Percentiles rank a stretch among this genome's conserved stretches.
These are phyloP conservation scores for Zosterops japonicus DNA, from an alignment of 2,113 vertebrate species.

Conservation along the genomic window DNA sequence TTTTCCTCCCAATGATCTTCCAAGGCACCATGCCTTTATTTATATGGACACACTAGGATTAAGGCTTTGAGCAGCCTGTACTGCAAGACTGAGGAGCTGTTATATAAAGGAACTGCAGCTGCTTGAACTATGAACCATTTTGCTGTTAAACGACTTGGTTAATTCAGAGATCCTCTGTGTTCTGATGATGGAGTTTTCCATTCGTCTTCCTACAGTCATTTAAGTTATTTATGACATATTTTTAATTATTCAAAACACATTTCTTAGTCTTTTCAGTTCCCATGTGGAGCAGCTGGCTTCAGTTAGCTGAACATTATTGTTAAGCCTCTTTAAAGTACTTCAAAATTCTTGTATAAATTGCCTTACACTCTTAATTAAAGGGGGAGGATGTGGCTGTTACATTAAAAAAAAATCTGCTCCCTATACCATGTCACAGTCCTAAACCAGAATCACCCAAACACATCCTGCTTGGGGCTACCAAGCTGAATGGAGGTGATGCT, in stretches of 20 bases:
- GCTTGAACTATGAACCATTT: not conserved
- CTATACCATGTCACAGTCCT: not conserved
- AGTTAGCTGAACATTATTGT: slow-evolving; percentile 5
- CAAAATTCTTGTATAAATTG: not conserved
- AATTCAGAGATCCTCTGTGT: not conserved
- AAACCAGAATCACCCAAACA: not conserved
- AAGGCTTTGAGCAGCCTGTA: not conserved
- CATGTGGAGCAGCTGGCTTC: not conserved
- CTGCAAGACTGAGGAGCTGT: not conserved
- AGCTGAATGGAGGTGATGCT: not conserved
- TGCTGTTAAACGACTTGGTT: not conserved
- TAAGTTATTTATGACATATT: slow-evolving; percentile 7
- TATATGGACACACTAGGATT: not conserved
- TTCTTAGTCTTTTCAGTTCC: not conserved
- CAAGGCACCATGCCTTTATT: not conserved
- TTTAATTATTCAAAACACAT: slow-evolving; percentile 30
- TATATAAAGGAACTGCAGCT: not conserved
- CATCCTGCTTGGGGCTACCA: not conserved
- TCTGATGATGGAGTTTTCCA: not conserved
- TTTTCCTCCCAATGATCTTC: not conserved
- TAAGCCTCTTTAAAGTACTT: not conserved
- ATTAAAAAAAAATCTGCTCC: not conserved
- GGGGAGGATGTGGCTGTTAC: not conserved
- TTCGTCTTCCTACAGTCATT: not conserved
- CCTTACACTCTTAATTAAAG: not conserved